These are phyloP conservation scores for Tragelaphus scriptus DNA, from an alignment of 2,113 vertebrate genomes.

Conservation along the genomic window DNA sequence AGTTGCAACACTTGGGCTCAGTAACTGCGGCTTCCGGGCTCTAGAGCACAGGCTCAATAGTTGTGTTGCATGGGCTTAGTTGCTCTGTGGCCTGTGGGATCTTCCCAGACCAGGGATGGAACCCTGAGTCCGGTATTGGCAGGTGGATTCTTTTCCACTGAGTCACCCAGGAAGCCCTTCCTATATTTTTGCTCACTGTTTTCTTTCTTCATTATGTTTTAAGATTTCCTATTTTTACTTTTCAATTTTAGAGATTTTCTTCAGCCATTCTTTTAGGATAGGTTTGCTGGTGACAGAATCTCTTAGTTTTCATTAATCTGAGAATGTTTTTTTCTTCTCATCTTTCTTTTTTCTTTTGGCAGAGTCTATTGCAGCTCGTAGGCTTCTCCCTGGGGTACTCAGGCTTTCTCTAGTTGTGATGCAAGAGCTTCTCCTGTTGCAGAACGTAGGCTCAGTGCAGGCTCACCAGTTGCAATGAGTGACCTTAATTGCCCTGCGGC, in stretches of 20 bases:
- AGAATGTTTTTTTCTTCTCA: background rate
- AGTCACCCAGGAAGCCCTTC: background rate
- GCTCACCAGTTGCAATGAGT: background rate
- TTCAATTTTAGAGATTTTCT: background rate
- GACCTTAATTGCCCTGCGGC: background rate
- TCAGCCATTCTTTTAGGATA: background rate
- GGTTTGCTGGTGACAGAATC: background rate
- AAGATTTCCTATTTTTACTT: background rate
- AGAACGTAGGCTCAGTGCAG: background rate
- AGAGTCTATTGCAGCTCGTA: rapidly evolving
- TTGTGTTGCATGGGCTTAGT: background rate
- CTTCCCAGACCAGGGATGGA: background rate
- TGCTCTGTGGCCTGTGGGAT: background rate
- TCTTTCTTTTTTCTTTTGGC: background rate
- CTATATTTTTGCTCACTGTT: background rate
- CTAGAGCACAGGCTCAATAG: background rate
- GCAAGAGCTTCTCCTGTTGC: background rate
- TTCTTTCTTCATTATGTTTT: background rate
- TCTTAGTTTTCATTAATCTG: background rate
- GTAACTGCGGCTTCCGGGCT: background rate
- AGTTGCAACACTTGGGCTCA: background rate
- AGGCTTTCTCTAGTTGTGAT: background rate
- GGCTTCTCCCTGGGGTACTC: background rate
- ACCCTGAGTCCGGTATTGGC: background rate
- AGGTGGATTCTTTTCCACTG: background rate